Evolutionary conservation across 1,140 invertebrate genomes (phyloP), one percentile per base, ranked within the genome.

Genomic region (Solenopsis fugax): DNA sequence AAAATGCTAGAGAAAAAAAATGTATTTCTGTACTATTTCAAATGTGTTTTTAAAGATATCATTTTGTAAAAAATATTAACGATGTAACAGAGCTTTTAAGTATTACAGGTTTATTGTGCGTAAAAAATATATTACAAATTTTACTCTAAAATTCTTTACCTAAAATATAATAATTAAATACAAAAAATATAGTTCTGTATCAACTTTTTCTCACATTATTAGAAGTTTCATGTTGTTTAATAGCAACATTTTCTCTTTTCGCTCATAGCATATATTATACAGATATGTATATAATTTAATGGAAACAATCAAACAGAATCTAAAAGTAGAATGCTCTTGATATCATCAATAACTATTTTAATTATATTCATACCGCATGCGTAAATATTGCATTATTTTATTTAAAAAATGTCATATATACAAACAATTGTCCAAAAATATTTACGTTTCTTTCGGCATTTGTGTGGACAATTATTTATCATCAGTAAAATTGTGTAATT

Each of bases 401-500:
- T 6, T 24, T 45, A n/a, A 45, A 21, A 4, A 48, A 37, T 10
- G 21, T n/a, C 6, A 13, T 54, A 6, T 37, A 10, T 29, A 54
- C 10, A 41, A 41, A 18, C 13, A 24, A 18, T 65, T 71, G 2
- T 71, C 4, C 9, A 67, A 29, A 71, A n/a, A 71, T 81, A 45
- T 48, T 56, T 4, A 69, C 6, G 0, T 7, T 18, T 12, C 18
- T 29, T 71, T 58, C 4, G 24, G 9, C 21, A 67, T 80, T 50
- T 45, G 18, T 21, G 5, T 45, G 10, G 37, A 34, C 21, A 24
- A 50, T 62, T 75, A 50, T 37, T 84, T 50, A 84, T 77, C 29
- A 21, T 48, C 18, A 41, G 2, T 54, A 50, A 64, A 50, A 37
- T 58, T 41, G 62, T 52, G 65, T 58, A 85, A 87, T 90, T 87